phyloP scores from a whole-genome alignment of 2,113 vertebrate species.

The Neodon shergylaensis region DNA sequence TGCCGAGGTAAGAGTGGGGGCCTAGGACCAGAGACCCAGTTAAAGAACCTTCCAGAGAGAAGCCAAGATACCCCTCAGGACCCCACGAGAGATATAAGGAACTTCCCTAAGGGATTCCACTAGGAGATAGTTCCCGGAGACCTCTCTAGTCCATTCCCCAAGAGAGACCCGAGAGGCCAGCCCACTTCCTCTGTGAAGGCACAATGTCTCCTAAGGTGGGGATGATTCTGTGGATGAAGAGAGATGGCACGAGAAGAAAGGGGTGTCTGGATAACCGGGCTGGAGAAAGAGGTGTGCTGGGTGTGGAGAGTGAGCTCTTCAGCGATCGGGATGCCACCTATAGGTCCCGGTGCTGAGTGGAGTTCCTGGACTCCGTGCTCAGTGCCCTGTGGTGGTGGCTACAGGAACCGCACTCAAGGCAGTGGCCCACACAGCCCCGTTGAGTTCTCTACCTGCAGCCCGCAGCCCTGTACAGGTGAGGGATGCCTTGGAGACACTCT shows the following conservation, averaged over 20 bases:
- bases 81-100: not conserved
- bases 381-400: constrained; percentile 91
- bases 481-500: not conserved
- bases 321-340: too few relatives aligned
- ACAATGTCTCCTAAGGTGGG: not conserved
- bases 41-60: not conserved
- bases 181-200: not conserved
- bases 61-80: not conserved
- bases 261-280: not conserved
- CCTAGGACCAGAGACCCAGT: not conserved
- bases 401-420: constrained; percentile 87
- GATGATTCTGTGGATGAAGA: too few relatives aligned
- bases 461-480: constrained; percentile 91
- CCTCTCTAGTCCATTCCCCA: not conserved
- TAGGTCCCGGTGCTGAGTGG: constrained; percentile 87
- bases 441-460: constrained; percentile 90
- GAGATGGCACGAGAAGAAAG: not conserved
- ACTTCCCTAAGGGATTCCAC: not conserved
- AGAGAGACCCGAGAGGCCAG: not conserved
- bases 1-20: constrained; percentile 85
- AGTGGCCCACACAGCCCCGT: constrained; percentile 81
- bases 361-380: constrained; percentile 90
- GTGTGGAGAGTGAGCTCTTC: not conserved
- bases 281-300: not conserved
- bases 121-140: not conserved